phyloP scores from a whole-genome alignment of 2,113 vertebrate genomes.

The Passer domesticus region DNA sequence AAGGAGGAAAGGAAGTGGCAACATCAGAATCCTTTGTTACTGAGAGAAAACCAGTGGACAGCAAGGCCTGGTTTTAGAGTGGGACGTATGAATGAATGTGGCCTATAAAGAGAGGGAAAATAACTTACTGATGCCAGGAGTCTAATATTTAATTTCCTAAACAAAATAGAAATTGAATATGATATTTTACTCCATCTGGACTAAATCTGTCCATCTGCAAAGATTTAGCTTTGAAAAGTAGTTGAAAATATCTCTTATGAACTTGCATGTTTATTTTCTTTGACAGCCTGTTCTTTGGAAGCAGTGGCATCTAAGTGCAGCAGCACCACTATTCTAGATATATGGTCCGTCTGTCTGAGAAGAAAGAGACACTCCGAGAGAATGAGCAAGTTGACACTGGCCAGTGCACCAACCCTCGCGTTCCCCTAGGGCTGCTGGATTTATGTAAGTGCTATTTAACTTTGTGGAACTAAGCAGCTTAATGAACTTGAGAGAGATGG shows the following conservation, averaged over 20 bases:
- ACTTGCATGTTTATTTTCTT: background rate
- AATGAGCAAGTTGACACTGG: background rate
- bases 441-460: background rate
- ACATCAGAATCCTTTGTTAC: background rate
- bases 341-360: background rate
- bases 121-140: background rate
- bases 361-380: background rate
- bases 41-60: background rate
- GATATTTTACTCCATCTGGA: background rate
- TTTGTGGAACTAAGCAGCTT: background rate
- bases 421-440: fast-evolving
- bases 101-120: background rate
- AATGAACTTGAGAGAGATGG: background rate
- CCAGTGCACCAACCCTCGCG: fast-evolving
- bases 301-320: background rate
- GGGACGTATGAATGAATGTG: background rate
- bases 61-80: background rate
- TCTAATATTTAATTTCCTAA: background rate
- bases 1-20: background rate
- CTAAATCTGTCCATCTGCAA: background rate
- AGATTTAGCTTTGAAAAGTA: background rate
- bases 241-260: background rate
- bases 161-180: background rate
- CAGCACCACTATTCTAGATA: background rate
- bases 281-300: background rate